Evolutionary conservation across 64 coral and sea anemone genomes (phyloP), one percentile per base, ranked within the genome.

Genomic region (Montipora efflorescens): DNA sequence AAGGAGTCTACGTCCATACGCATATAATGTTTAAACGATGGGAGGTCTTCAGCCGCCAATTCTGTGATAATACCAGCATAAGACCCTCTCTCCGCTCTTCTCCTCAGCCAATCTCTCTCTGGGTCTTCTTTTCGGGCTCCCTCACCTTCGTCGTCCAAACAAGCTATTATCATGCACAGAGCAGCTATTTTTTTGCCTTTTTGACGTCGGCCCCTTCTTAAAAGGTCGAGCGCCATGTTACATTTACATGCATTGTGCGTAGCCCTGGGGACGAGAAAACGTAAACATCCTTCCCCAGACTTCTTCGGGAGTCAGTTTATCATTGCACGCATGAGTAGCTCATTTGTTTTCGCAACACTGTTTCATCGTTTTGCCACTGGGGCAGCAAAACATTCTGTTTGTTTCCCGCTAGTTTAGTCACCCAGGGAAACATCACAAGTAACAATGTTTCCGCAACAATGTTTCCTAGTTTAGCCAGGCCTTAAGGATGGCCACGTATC

Each of bases 141-240:
- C 68, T 87, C 83, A 66, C 83, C 45, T 74, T 87, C 68, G 84
- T 87, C 67, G 84, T 87, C 67, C 84, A 74, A 74, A 87, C 36
- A 87, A 73, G 84, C 43, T 87, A 72, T 87, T 74, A 87, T 51
- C 43, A 87, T 74, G 73, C 84, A 87, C 21, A 87, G 68, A 68
- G 22, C 36, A 87, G 83, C 62, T 87, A 87, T 57, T 70, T 57
- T 57, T 57, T 57, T 57, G 36, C 11, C 13, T 87, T 74, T 74
- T 74, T 86, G 59, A 21, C 47, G 28, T 28, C 28, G 28, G 28
- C 1, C 28, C 28, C 28, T 28, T 28, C 28, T 28, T 28, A 28
- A 28, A 28, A 28, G 22, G 43, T 20, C 36, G 50, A 59, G 43
- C 71, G 36, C 59, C 59, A 19, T 22, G 62, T 78, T 28, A 28